Base-by-base conservation (phyloP, 2,797 vertebrate genomes). In the Crenuchus spilurus region DNA sequence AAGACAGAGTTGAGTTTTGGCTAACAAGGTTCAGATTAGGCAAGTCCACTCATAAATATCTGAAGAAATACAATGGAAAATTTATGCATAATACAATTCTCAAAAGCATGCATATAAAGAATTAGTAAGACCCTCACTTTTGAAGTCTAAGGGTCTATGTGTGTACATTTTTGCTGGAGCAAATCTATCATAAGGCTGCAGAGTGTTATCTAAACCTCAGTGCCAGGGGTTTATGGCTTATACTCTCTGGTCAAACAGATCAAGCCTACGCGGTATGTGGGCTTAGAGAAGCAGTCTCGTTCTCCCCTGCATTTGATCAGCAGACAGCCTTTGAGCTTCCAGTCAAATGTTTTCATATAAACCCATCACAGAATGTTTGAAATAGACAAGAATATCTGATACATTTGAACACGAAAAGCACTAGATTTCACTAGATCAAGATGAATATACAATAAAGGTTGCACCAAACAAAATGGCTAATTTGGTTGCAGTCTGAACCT, bases 191-290 rank as follows among this genome's bases (percentile, higher is more conserved):
- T 46, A 57, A 20, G 39, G 33, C 35, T 60, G n/a, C 24, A 54
- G 30, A 30, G 54, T 42, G 41, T 39, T 31, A 64, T 69, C 44
- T 65, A 44, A 61, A 65, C 75, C 62, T 78, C 49, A 65, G 60
- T 80, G 70, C 20, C 49, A 55, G 44, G 11, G 52, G 37, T 60
- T 77, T 79, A 46, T 71, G 51, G 26, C 67, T 79, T 72, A 77
- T 76, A 76, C 70, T 67, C 18, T 66, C 24, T 80, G 70, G 72
- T 66, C 51, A 48, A 33, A 48, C 60, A 64, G 75, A 66, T 72
- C 58, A 72, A 81, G 18, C 75, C 68, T 63, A 69, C 60, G 33
- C 67, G 16, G 13, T 52, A 68, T 44, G 63, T 72, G 52, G 55
- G 58, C 49, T 71, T 49, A 75, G 49, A 51, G 61, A 44, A 74